Evolutionary conservation across 1,140 invertebrate genomes (phyloP).

Genomic region (Aphaenogaster ashmeadi): DNA sequence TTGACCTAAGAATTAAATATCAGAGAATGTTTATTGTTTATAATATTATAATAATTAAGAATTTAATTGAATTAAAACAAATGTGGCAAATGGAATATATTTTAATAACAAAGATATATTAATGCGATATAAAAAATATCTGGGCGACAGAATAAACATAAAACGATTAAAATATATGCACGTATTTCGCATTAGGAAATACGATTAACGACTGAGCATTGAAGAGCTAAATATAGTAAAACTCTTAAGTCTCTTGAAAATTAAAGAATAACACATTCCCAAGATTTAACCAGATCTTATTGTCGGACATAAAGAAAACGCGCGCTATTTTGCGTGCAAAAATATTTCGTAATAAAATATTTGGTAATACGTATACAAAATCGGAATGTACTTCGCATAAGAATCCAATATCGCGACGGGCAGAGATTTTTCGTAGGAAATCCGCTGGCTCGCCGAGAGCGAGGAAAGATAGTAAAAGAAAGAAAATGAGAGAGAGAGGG

Average conservation of each 20-base stretch:
- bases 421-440: constrained; percentile 41
- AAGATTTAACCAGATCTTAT: background rate
- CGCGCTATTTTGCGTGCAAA: constrained; percentile 21
- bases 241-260: background rate
- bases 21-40: background rate
- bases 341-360: constrained; percentile 22
- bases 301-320: too few species aligned
- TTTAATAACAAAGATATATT: background rate
- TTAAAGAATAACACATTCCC: background rate
- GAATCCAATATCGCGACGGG: constrained; percentile 35
- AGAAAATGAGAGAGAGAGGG: background rate
- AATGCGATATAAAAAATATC: background rate
- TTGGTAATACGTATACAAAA: background rate
- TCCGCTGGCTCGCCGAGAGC: constrained; percentile 14
- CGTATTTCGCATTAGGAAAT: background rate
- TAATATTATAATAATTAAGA: background rate
- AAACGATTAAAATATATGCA: background rate
- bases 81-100: background rate
- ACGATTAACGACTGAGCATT: background rate
- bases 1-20: background rate
- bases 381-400: constrained; percentile 11
- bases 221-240: background rate
- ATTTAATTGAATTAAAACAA: background rate
- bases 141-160: background rate
- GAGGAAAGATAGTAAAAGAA: constrained; percentile 16